Conservation (phyloP, 2,888 invertebrate genomes). For the Fragum sueziense region DNA sequence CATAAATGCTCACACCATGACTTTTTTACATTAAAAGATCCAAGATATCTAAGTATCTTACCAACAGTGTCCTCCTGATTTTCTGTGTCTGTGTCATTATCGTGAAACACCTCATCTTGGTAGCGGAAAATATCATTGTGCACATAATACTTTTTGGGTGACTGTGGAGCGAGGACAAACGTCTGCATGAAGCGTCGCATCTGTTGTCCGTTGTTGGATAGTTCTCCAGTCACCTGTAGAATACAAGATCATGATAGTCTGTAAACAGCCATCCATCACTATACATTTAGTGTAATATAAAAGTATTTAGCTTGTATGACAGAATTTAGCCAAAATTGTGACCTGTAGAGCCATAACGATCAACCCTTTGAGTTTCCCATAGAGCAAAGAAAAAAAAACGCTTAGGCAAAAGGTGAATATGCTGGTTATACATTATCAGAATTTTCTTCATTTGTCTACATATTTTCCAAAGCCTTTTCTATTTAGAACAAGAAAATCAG, state of each 20-base stretch:
- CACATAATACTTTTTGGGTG: slow-evolving; percentile 98
- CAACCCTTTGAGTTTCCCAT: no score
- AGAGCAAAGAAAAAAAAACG: not conserved
- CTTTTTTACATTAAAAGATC: no score
- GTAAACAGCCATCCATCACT: not conserved
- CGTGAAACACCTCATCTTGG: slow-evolving; percentile 90
- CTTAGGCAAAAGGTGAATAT: not conserved
- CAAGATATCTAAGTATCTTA: no score
- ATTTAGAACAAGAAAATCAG: no score
- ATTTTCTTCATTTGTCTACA: not conserved
- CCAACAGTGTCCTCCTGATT: slow-evolving; percentile 63
- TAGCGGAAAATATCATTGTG: slow-evolving; percentile 99
- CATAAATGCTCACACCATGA: no score
- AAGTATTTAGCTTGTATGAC: no score
- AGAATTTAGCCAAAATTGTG: no score
- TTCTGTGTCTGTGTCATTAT: slow-evolving; percentile 84
- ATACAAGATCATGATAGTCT: not conserved
- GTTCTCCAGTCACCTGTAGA: slow-evolving; percentile 93
- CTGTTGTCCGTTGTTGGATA: slow-evolving; percentile 97
- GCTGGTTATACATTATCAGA: no score
- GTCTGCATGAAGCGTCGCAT: slow-evolving; percentile 99
- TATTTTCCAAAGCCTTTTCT: not conserved
- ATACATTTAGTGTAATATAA: not conserved
- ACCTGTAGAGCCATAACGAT: no score
- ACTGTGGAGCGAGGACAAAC: slow-evolving; percentile 96